phyloP scores from a whole-genome alignment of 2,888 invertebrate genomes.

The Erannis defoliaria region DNA sequence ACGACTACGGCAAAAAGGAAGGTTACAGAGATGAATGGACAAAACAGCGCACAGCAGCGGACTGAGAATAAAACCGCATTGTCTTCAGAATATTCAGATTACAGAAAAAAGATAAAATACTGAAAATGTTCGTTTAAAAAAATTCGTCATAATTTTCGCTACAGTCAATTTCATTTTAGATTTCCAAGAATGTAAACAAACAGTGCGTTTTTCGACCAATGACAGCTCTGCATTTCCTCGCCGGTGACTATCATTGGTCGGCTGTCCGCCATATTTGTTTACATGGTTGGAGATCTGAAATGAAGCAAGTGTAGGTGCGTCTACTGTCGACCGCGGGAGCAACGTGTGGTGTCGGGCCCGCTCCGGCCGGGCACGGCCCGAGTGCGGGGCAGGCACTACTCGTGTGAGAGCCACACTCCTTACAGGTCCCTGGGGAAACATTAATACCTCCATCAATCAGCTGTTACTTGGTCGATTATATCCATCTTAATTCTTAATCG shows the following conservation, averaged over 20 bases:
- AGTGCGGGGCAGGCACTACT: background rate
- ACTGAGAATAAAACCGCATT: background rate
- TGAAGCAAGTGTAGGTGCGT: background rate
- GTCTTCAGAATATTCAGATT: background rate
- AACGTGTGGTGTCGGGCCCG: background rate
- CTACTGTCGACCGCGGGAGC: background rate
- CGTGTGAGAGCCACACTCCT: conserved; percentile 35
- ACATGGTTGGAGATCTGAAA: background rate
- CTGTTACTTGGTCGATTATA: background rate
- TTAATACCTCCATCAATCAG: background rate
- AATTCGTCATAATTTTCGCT: background rate
- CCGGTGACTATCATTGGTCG: background rate
- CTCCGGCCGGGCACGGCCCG: background rate
- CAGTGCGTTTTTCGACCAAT: conserved; percentile 3
- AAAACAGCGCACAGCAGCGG: background rate
- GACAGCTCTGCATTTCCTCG: background rate
- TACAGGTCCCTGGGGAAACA: conserved; percentile 54
- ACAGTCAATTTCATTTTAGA: no score
- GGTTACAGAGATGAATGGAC: conserved; percentile 6
- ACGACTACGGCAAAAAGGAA: conserved; percentile 9
- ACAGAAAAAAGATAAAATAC: background rate
- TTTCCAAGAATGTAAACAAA: background rate
- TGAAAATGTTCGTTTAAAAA: background rate
- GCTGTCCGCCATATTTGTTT: background rate
- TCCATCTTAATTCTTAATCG: no score